Percentiles rank a stretch among this genome's conserved stretches.
Evolutionary conservation across 2,888 invertebrate genomes (phyloP).

Genomic region (Chaitophorus viminalis): DNA sequence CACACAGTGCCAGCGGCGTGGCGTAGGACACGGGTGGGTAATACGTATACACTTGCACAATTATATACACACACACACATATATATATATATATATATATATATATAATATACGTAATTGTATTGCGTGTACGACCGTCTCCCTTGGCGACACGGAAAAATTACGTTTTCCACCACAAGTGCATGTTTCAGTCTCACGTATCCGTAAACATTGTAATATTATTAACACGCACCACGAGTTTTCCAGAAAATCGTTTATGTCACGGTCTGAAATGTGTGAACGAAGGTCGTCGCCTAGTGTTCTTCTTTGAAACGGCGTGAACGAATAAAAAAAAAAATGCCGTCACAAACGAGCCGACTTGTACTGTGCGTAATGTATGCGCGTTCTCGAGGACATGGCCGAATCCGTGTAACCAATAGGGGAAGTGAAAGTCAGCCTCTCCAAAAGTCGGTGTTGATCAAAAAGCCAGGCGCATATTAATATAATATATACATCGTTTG

Average conservation of each 20-base stretch:
- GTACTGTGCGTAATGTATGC: background rate
- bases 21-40: too few relatives aligned
- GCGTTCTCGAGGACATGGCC: background rate
- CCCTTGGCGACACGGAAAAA: constrained; percentile 8
- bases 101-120: background rate
- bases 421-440: constrained; percentile 5
- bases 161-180: constrained; percentile 16
- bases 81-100: too few relatives aligned
- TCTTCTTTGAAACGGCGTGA: background rate
- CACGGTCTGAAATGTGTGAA: constrained; percentile 44
- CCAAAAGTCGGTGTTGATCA: background rate
- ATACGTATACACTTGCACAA: background rate
- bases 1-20: too few relatives aligned
- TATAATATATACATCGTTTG: background rate
- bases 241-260: constrained; percentile 47
- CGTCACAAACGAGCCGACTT: background rate
- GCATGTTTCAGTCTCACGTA: constrained; percentile 9
- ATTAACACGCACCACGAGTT: constrained; percentile 38
- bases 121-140: background rate
- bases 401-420: background rate
- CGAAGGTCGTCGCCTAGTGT: constrained; percentile 28
- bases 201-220: background rate
- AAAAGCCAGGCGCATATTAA: background rate
- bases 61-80: too few relatives aligned
- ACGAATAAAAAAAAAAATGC: constrained; percentile 7